Evolutionary conservation across 2,797 vertebrate genomes (phyloP), one percentile per base, ranked within the genome.

Genomic region (Sarcophilus harrisii): DNA sequence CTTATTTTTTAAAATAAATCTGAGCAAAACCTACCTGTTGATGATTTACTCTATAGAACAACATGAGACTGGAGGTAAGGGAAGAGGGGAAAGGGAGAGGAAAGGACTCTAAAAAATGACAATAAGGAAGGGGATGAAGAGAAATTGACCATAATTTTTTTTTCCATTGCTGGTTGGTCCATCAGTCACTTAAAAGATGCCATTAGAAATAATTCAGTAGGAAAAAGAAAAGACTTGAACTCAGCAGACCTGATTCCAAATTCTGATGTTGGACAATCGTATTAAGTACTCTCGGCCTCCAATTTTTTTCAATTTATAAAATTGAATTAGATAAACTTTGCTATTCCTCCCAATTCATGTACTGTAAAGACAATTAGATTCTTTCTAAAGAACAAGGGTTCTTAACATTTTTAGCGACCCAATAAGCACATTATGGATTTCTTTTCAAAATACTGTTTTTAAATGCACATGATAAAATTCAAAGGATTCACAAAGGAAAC

Each of bases 121-220:
- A 45, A n/a, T 49, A 62, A 55, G 38, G 54, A 38, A 28, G 28
- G 45, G 32, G 28, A 60, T 45, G 4, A 58, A 60, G n/a, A 54
- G 38, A 2, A 57, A 58, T 45, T 55, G 4, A 14, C 24, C 57
- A 29, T 49, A 9, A 18, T 49, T 87, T 30, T 87, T 30, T 52
- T 90, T 73, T 93, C 21, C 52, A 81, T 30, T 58, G 52, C 58
- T 95, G 1, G 9, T 91, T 94, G 92, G 21, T 60, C 16, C 27
- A 38, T 60, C 57, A 90, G n/a, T 92, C 5, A 60, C 12, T 57
- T 92, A 93, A 54, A 10, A 54, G 24, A 57, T 92, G 60, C 58
- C 87, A n/a, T n/a, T 62, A 94, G 28, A 93, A 96, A 91, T 58
- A 90, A 91, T 54, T 16, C 87, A 58, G 1, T 81, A 45, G 8